Percentiles rank a stretch among this genome's conserved stretches.
phyloP scores from a whole-genome alignment of 2,888 invertebrate genomes.

The Escarpia spicata region DNA sequence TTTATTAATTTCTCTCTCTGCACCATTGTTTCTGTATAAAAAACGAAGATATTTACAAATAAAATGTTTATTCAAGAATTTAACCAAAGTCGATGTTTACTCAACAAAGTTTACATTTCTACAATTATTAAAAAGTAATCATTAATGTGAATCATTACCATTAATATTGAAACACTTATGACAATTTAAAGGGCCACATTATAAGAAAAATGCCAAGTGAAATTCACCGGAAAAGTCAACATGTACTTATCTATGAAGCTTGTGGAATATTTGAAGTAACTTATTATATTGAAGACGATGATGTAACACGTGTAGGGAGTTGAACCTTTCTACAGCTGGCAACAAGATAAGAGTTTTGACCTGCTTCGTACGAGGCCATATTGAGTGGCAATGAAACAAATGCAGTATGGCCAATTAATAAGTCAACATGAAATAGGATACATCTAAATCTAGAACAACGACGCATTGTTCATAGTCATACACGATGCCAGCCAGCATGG shows the following conservation, averaged over 20 bases:
- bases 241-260: background rate
- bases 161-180: background rate
- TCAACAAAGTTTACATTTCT: too few species aligned
- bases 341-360: background rate
- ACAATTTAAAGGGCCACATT: background rate
- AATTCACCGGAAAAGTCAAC: background rate
- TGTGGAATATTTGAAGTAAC: background rate
- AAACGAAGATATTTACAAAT: too few species aligned
- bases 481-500: background rate
- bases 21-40: too few species aligned
- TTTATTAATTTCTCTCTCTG: too few species aligned
- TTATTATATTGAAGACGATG: background rate
- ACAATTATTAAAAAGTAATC: too few species aligned
- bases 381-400: background rate
- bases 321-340: background rate
- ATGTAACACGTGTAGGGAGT: background rate
- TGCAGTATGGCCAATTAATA: background rate
- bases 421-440: background rate
- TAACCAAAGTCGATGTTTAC: too few species aligned
- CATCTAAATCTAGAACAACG: conserved; percentile 6
- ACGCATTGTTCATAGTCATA: background rate
- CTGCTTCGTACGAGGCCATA: background rate
- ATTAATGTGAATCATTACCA: too few species aligned
- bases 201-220: background rate
- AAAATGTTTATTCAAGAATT: too few species aligned